Base-by-base conservation (phyloP, 2,113 vertebrate species). In the Pycnonotus jocosus region DNA sequence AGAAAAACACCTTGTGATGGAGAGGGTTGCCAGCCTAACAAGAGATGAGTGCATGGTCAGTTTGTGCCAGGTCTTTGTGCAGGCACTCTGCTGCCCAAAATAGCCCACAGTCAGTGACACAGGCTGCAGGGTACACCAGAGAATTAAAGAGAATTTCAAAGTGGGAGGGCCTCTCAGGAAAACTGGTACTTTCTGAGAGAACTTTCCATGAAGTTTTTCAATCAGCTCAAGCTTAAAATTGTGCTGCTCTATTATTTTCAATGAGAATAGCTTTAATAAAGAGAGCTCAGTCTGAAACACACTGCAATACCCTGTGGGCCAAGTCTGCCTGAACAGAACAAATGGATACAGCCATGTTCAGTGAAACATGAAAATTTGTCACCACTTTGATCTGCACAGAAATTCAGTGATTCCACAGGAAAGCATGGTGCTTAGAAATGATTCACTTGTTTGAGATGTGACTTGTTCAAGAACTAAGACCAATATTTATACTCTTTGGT, bases 401-500 rank as follows among this genome's bases (percentile, higher is more conserved):
- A 77, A 77, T 90, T 80, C 68, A 82, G 28, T 38, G 57, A 69
- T 92, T 77, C 62, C 28, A 40, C 23, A 56, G 42, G 12, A 78
- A 17, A 90, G 33, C 62, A 70, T 9, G 17, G 35, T 42, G 35
- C n/a, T 88, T 81, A 56, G 66, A 61, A 88, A 86, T 65, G 58
- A 87, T 85, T 87, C 81, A 60, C 45, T 91, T 70, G 37, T 77
- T 89, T 70, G 68, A 86, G 79, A 80, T 72, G 44, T 18, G 74
- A 73, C 66, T 95, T 0, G 8, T 73, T 86, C 72, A 77, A 51
- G 84, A 56, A 85, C 76, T 58, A 74, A 90, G 81, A 93, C 85
- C 74, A 94, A 86, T 90, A 86, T 96, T 96, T 93, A 88, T 48
- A 81, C 27, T 83, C 74, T 88, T 76, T 44, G 51, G 42, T 81